Conservation (phyloP, 23 tunicate genomes). For the Diplosoma virens region DNA sequence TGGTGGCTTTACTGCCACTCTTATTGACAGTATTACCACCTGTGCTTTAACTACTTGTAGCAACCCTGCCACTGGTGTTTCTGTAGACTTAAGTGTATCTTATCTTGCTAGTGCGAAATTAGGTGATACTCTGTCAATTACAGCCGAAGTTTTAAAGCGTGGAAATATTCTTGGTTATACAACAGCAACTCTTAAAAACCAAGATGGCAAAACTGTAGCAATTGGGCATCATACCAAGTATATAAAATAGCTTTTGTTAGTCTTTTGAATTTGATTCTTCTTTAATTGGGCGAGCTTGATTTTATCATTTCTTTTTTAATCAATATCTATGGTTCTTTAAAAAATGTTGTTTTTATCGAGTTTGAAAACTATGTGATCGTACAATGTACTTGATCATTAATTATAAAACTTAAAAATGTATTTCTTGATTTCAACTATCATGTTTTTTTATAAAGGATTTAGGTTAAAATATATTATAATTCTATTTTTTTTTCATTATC, state of each 20-base stretch:
- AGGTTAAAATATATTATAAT: too few relatives aligned
- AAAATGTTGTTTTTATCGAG: too few relatives aligned
- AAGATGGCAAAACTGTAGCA: slow-evolving; percentile 68
- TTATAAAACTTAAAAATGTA: slow-evolving; percentile 3
- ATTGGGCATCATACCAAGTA: slow-evolving; percentile 75
- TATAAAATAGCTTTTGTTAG: too few relatives aligned
- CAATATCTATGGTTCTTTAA: too few relatives aligned
- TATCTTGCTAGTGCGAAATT: slow-evolving; percentile 48
- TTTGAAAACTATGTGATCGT: too few relatives aligned
- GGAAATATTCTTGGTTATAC: slow-evolving; percentile 68
- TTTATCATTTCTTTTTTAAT: too few relatives aligned
- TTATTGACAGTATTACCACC: slow-evolving; percentile 68
- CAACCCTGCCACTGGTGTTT: slow-evolving; percentile 58
- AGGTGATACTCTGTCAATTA: slow-evolving; percentile 64
- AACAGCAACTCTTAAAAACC: slow-evolving; percentile 43
- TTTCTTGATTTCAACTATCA: too few relatives aligned
- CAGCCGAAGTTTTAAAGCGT: slow-evolving; percentile 57
- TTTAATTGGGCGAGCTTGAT: too few relatives aligned
- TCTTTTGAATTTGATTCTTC: too few relatives aligned
- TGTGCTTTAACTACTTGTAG: slow-evolving; percentile 40
- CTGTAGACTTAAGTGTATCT: slow-evolving; percentile 69
- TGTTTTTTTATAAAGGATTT: too few relatives aligned
- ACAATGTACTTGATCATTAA: too few relatives aligned
- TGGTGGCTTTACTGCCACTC: slow-evolving; percentile 76
- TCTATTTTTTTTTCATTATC: too few relatives aligned